Conservation (phyloP, 2,113 vertebrate species). For the Paradoxurus hermaphroditus region DNA sequence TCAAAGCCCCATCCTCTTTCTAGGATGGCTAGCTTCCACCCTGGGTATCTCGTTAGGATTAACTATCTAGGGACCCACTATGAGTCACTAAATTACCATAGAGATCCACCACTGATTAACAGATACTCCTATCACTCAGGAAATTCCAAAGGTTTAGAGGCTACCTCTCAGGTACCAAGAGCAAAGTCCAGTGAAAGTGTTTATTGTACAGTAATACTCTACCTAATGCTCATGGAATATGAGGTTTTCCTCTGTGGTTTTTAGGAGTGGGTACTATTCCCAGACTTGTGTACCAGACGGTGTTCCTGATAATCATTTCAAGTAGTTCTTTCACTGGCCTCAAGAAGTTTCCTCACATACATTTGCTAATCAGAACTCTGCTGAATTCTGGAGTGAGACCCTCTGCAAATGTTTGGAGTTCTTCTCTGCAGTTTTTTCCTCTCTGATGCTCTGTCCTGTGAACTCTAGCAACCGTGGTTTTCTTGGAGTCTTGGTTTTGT, state of each 20-base stretch:
- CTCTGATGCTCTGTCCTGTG: background rate
- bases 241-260: background rate
- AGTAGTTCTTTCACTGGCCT: background rate
- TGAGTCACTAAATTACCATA: background rate
- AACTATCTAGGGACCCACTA: background rate
- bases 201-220: background rate
- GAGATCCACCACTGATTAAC: background rate
- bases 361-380: background rate
- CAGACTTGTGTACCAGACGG: background rate
- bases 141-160: background rate
- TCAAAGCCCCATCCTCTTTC: background rate
- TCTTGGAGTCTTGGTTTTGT: background rate
- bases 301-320: background rate
- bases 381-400: background rate
- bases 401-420: background rate
- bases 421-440: background rate
- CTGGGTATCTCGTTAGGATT: background rate
- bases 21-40: background rate
- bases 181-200: background rate
- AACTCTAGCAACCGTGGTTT: background rate
- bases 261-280: background rate
- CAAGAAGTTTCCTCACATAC: background rate
- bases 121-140: background rate
- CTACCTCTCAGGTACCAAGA: background rate
- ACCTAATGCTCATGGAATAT: background rate